A percentile compares a stretch with the other conserved stretches of the same genome.
phyloP scores from a whole-genome alignment of 2,113 vertebrate species.

The Mesembrinibis cayennensis region DNA sequence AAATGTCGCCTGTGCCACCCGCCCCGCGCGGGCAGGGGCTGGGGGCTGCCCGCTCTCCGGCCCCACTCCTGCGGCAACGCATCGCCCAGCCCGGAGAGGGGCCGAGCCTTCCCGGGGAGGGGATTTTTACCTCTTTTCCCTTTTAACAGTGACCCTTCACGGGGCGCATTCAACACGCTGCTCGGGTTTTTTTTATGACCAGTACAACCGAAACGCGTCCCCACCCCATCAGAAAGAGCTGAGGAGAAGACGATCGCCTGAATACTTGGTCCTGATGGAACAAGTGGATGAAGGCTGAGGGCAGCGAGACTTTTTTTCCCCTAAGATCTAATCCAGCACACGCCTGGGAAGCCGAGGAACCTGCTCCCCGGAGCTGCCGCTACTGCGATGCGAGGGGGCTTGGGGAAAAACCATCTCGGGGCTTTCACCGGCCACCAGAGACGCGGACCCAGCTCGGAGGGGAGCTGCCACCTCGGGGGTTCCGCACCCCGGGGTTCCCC shows the following conservation, averaged over 20 bases:
- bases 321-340: not conserved
- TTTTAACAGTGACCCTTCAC: not conserved
- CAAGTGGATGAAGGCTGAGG: not conserved
- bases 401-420: accelerated
- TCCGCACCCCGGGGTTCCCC: not conserved
- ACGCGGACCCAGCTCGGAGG: not conserved
- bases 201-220: not conserved
- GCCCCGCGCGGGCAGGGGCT: not conserved
- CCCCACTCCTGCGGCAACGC: not conserved
- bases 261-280: not conserved
- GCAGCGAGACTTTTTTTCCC: not conserved
- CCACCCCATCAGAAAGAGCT: not conserved
- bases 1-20: not conserved
- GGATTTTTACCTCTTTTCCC: not conserved
- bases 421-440: not conserved
- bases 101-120: not conserved
- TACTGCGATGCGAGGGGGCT: not conserved
- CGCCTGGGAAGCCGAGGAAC: not conserved
- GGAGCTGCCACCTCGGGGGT: not conserved
- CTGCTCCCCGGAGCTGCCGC: not conserved
- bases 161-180: accelerated
- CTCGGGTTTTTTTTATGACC: too few species aligned
- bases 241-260: not conserved
- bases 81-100: not conserved
- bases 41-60: not conserved